phyloP scores from a whole-genome alignment of 2,888 invertebrate genomes.

The Troides oblongomaculatus region DNA sequence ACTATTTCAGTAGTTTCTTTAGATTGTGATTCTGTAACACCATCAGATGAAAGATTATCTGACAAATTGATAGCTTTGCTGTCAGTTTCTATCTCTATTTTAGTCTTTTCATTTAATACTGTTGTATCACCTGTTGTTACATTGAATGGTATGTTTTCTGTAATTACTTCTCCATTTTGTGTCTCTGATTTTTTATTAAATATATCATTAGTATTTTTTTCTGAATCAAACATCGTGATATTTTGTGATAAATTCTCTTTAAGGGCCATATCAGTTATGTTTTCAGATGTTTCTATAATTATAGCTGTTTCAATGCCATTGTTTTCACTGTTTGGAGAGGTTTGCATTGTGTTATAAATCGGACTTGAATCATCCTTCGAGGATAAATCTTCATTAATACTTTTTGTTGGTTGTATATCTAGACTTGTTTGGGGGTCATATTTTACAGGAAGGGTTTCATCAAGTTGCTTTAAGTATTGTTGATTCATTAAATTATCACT shows the following conservation, averaged over 20 bases:
- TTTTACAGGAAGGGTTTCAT: not conserved
- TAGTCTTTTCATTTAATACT: slow-evolving; percentile 39
- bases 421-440: not conserved
- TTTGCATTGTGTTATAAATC: not conserved
- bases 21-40: not conserved
- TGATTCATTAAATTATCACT: not conserved
- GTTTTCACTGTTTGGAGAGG: not conserved
- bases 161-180: slow-evolving; percentile 9
- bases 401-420: not conserved
- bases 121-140: slow-evolving; percentile 5
- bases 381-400: not conserved
- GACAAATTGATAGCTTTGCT: slow-evolving; percentile 50
- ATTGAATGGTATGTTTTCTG: slow-evolving; percentile 22
- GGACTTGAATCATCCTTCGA: not conserved
- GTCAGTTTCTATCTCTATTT: slow-evolving; percentile 47
- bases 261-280: slow-evolving; percentile 36
- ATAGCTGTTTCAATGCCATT: not conserved
- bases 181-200: slow-evolving; percentile 49
- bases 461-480: not conserved
- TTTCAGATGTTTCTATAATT: not conserved
- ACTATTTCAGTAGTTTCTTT: slow-evolving; percentile 21
- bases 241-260: slow-evolving; percentile 52
- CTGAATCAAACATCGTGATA: not conserved
- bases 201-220: slow-evolving; percentile 34
- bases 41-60: slow-evolving; percentile 41